These are phyloP conservation scores for Blastomussa wellsi DNA, from an alignment of 92 coral and sea anemone species.

Conservation along the genomic window DNA sequence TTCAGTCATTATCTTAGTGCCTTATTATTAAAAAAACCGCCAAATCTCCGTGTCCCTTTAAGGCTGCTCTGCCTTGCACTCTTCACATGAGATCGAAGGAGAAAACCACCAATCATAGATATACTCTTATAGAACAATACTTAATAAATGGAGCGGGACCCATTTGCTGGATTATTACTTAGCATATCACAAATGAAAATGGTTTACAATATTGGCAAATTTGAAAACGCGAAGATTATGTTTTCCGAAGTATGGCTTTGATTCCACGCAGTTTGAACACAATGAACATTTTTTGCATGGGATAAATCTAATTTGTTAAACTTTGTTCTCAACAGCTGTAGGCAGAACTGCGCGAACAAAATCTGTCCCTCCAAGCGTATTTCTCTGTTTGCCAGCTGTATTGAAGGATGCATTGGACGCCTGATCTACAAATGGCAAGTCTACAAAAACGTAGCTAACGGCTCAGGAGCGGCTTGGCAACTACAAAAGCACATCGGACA, in stretches of 20 bases:
- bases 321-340: slow-evolving; percentile 34
- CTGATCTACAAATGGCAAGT: slow-evolving; percentile 54
- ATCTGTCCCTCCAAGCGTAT: slow-evolving; percentile 50
- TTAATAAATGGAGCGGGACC: not conserved
- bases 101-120: not conserved
- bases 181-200: not conserved
- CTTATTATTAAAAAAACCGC: no score
- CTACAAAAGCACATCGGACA: slow-evolving; percentile 12
- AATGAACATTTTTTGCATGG: not conserved
- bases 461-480: slow-evolving; percentile 8
- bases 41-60: no score
- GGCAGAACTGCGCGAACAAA: slow-evolving; percentile 52
- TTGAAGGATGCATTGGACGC: slow-evolving; percentile 51
- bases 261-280: not conserved
- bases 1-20: no score
- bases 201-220: not conserved
- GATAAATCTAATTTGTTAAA: no score
- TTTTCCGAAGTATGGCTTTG: not conserved
- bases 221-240: not conserved
- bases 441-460: slow-evolving; percentile 29
- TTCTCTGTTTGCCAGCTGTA: slow-evolving; percentile 38
- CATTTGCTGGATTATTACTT: not conserved
- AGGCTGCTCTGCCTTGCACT: not conserved
- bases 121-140: not conserved
- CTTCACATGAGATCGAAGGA: not conserved